phyloP scores from a whole-genome alignment of 2,888 invertebrate species.

The Tortrix viridana region DNA sequence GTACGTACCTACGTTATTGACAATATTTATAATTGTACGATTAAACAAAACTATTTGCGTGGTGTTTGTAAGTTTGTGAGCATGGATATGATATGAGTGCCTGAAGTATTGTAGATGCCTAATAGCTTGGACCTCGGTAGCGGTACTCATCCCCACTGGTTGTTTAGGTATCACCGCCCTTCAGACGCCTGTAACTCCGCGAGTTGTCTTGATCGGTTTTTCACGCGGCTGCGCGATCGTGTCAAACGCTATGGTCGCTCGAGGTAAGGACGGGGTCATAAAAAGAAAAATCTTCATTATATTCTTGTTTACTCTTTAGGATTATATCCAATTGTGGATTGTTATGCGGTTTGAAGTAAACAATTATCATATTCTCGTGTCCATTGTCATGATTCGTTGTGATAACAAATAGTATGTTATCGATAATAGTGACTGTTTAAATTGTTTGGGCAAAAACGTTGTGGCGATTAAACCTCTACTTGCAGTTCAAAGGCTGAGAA shows the following conservation, averaged over 20 bases:
- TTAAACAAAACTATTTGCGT: slow-evolving; percentile 6
- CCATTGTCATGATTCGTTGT: slow-evolving; percentile 13
- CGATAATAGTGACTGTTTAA: not conserved
- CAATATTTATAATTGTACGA: slow-evolving; percentile 1
- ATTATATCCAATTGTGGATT: not conserved
- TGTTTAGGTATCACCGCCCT: slow-evolving; percentile 77
- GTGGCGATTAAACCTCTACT: not conserved
- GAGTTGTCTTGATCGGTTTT: slow-evolving; percentile 76
- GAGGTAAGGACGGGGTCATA: slow-evolving; percentile 68
- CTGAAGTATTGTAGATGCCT: slow-evolving; percentile 17
- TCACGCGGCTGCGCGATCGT: slow-evolving; percentile 76
- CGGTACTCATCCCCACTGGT: slow-evolving; percentile 70
- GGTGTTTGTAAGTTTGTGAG: slow-evolving; percentile 20
- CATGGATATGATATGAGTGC: slow-evolving; percentile 18
- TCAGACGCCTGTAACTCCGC: slow-evolving; percentile 76
- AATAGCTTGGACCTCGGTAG: slow-evolving; percentile 36
- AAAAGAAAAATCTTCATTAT: not conserved
- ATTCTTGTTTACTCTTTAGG: not conserved
- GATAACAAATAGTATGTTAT: slow-evolving; percentile 2
- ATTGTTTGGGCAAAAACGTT: slow-evolving; percentile 1
- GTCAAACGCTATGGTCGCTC: slow-evolving; percentile 80
- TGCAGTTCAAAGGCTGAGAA: not conserved
- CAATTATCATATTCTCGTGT: not conserved
- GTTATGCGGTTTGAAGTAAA: slow-evolving; percentile 8
- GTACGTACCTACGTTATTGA: not conserved